These are phyloP conservation scores for Myioborus miniatus DNA, from an alignment of 2,797 vertebrate genomes.

Conservation along the genomic window DNA sequence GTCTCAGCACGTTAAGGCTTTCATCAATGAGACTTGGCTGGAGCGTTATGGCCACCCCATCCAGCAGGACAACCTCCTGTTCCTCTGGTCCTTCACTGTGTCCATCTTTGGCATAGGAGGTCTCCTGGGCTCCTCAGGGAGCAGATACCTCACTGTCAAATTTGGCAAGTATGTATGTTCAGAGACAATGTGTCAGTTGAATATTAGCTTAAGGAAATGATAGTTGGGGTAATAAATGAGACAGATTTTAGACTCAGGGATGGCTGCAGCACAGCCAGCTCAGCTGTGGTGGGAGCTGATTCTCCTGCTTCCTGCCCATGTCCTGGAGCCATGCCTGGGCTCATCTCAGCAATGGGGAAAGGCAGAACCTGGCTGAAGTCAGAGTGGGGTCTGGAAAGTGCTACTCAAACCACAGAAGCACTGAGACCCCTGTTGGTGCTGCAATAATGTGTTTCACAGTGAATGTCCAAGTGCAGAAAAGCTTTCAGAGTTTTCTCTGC, in stretches of 20 bases:
- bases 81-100: constrained; percentile 89
- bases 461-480: not conserved
- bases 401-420: not conserved
- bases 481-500: not conserved
- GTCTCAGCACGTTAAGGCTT: constrained; percentile 86
- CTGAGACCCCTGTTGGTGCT: not conserved
- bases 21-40: constrained; percentile 87
- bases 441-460: not conserved
- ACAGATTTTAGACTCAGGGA: not conserved
- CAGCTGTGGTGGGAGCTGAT: not conserved
- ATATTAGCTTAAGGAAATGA: not conserved
- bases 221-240: not conserved
- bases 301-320: not conserved
- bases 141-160: constrained; percentile 85
- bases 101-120: constrained; percentile 89
- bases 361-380: not conserved
- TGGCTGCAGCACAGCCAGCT: not conserved
- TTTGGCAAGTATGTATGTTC: constrained; percentile 85
- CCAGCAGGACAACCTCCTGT: constrained; percentile 79
- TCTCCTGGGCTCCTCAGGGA: constrained; percentile 83
- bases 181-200: not conserved
- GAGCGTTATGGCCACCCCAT: constrained; percentile 80
- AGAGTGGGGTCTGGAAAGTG: not conserved
- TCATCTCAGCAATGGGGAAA: not conserved
- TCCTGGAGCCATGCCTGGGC: not conserved